Base-by-base conservation (phyloP, 2,888 invertebrate genomes). In the Meliscaeva auricollis region DNA sequence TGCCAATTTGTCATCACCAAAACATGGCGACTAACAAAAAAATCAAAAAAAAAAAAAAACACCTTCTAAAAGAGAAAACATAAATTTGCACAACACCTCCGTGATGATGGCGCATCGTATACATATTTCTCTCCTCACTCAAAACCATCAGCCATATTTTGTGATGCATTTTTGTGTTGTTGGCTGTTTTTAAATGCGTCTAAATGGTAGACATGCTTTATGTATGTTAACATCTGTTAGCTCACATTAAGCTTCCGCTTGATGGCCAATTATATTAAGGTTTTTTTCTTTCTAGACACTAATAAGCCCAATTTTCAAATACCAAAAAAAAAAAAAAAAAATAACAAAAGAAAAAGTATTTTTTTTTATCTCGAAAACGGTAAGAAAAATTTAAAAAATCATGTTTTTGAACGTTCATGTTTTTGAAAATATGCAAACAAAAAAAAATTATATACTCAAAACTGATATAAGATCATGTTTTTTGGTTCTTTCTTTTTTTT, bases 161-260 rank as follows among this genome's bases (percentile, higher is more conserved):
- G 11, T 35, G 35, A 8, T 44, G n/a, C n/a, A 41, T 15, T 17
- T 6, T 56, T 56, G 11, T 17, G 6, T 2, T n/a, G 13, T 48
- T n/a, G n/a, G n/a, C n/a, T n/a, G n/a, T n/a, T n/a, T n/a, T n/a
- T n/a, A 3, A 66, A n/a, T 66, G 35, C 66, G 20, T 66, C 17
- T 32, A 17, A 46, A 38, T 9, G 7, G 20, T 17, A 56, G 11
- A 35, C 35, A 13, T 64, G 13, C 17, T 9, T 20, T 5, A 5
- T 50, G n/a, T 30, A 6, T 35, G 9, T 30, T 17, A 50, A 22
- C 79, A 80, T 80, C 79, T 80, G 79, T 80, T 74, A 41, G 54
- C 60, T 68, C 15, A 58, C 17, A 48, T 78, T 72, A 41, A 48
- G 13, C 60, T 69, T 11, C 35, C 32, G 22, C 50, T 32, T 13